Conservation (phyloP, 1,140 invertebrate genomes). For the Arctopsyche grandis region DNA sequence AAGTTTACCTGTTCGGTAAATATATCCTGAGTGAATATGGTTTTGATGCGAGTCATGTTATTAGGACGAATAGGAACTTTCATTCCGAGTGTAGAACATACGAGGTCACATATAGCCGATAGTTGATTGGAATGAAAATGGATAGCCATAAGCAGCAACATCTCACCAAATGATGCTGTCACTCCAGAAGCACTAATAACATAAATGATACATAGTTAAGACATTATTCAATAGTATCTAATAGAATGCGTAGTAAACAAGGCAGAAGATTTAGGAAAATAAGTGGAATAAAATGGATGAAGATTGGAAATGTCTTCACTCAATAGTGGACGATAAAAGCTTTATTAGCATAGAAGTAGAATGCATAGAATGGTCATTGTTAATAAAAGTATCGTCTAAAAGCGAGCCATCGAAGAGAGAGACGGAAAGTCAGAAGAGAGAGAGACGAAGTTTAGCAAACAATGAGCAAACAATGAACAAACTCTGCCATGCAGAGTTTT, state of each 20-base stretch:
- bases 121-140: conserved; percentile 96
- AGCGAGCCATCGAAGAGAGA: too few relatives aligned
- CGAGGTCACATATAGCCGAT: conserved; percentile 90
- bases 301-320: too few relatives aligned
- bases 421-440: too few relatives aligned
- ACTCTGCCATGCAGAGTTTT: too few relatives aligned
- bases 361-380: too few relatives aligned
- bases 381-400: too few relatives aligned
- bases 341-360: too few relatives aligned
- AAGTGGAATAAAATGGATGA: too few relatives aligned
- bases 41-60: conserved; percentile 90
- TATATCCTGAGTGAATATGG: conserved; percentile 96
- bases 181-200: conserved; percentile 74
- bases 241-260: not conserved
- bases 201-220: conserved; percentile 47
- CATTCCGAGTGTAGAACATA: conserved; percentile 95
- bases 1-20: conserved; percentile 90
- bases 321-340: too few relatives aligned
- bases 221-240: not conserved
- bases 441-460: too few relatives aligned
- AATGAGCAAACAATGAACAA: too few relatives aligned
- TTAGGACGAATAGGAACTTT: conserved; percentile 92
- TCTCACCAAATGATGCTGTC: conserved; percentile 92
- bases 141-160: conserved; percentile 95
- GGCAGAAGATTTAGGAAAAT: not conserved